phyloP scores from a whole-genome alignment of 2,888 invertebrate species.

The Euzetes globulus region DNA sequence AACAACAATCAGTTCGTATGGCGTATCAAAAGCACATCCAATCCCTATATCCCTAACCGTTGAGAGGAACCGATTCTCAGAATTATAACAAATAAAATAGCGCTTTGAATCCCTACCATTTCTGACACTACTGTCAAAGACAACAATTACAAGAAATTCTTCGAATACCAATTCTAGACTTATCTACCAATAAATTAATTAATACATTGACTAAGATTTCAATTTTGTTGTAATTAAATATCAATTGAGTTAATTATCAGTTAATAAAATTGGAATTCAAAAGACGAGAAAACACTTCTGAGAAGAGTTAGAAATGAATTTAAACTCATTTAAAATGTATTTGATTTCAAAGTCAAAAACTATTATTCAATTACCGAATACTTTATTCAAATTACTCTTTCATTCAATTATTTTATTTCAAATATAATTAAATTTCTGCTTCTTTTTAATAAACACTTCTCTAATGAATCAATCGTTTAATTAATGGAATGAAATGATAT shows the following conservation, averaged over 20 bases:
- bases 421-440: too few species aligned
- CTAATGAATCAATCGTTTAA: not conserved
- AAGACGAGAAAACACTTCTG: not conserved
- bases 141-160: not conserved
- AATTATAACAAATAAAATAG: slow-evolving; percentile 6
- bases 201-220: not conserved
- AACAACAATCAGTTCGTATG: slow-evolving; percentile 23
- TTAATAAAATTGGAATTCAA: not conserved
- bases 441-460: not conserved
- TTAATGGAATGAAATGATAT: not conserved
- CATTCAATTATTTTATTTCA: not conserved
- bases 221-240: not conserved
- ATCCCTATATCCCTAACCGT: slow-evolving; percentile 20
- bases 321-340: not conserved
- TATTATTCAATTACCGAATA: not conserved
- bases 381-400: slow-evolving; percentile 12
- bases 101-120: not conserved
- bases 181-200: not conserved
- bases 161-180: not conserved
- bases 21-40: slow-evolving; percentile 17
- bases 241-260: not conserved
- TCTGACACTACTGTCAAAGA: not conserved
- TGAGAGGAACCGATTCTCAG: slow-evolving; percentile 1
- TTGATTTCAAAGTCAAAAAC: not conserved
- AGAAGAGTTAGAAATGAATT: not conserved